These are phyloP conservation scores for Lithophane socia DNA, from an alignment of 2,888 invertebrate species.

Conservation along the genomic window DNA sequence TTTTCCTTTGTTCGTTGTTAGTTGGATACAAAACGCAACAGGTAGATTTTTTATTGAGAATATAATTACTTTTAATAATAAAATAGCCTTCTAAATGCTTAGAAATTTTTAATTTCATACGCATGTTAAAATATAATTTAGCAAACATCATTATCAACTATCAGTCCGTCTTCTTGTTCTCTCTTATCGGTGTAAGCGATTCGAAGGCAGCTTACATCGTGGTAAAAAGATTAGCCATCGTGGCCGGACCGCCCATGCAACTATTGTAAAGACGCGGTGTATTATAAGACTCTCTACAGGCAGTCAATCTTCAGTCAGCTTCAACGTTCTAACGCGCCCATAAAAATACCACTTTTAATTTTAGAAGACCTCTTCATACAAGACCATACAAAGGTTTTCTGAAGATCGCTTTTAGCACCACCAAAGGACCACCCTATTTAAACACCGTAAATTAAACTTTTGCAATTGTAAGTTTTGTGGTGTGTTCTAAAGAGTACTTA, in stretches of 20 bases:
- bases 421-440: not conserved
- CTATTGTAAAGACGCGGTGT: not conserved
- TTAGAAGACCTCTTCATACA: not conserved
- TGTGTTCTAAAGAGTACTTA: not conserved
- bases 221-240: not conserved
- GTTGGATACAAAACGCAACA: slow-evolving; percentile 34
- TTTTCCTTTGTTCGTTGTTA: slow-evolving; percentile 32
- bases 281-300: too few relatives aligned
- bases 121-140: not conserved
- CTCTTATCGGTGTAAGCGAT: too few relatives aligned
- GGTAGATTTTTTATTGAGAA: slow-evolving; percentile 28
- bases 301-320: not conserved
- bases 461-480: not conserved
- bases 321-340: not conserved
- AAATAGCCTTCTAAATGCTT: not conserved
- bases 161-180: not conserved
- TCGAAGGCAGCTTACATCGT: not conserved
- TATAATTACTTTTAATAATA: slow-evolving; percentile 26
- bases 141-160: not conserved
- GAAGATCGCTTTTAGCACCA: not conserved
- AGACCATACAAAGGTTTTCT: too few relatives aligned
- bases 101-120: slow-evolving; percentile 10
- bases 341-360: not conserved
- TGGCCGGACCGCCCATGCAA: too few relatives aligned
- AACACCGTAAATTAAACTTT: not conserved